Base-by-base conservation (phyloP, 2,797 vertebrate species). In the Sebastes taczanowskii region DNA sequence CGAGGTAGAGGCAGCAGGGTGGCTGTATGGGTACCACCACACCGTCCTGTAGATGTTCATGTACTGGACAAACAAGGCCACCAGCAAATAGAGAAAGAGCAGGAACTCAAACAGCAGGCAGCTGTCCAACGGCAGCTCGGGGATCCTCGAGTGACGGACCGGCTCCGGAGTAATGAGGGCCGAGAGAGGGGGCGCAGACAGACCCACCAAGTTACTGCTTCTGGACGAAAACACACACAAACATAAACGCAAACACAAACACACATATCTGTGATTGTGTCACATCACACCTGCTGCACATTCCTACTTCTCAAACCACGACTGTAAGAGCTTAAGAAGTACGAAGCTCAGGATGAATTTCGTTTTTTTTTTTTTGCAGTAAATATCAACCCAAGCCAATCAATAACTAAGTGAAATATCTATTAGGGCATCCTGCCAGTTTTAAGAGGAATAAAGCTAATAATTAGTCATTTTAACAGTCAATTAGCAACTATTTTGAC, bases 41-140 rank as follows among this genome's bases (percentile, higher is more conserved):
- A 99, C 98, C 0, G 98, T 99, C 95, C 98, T 97, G 95, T 99
- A 99, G 89, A 99, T 99, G 95, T 99, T 99, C 79, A 99, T 98
- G 89, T 99, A 99, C 87, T 99, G 99, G 91, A 99, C 98, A 81
- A 99, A 99, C 80, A 99, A 96, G 34, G 98, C 98, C 93, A 99
- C 97, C 93, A 99, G 93, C 82, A 99, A 90, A 88, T 99, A 99
- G 52, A 99, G 96, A 91, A 99, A 99, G 91, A 99, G 98, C 64
- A 99, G 96, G 92, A 99, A 96, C 91, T 99, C 99, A 88, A 99
- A 99, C 86, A 99, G 95, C 61, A 99, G 95, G 79, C 96, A 97
- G 89, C 97, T 97, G 93, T 99, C 98, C 93, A 98, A 87, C 0
- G 98, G 98, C 84, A 99, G 96, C 49, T 99, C 97, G 1, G 99